These are phyloP conservation scores for Coturnix japonica DNA, from an alignment of 2,113 vertebrate genomes.

Conservation along the genomic window DNA sequence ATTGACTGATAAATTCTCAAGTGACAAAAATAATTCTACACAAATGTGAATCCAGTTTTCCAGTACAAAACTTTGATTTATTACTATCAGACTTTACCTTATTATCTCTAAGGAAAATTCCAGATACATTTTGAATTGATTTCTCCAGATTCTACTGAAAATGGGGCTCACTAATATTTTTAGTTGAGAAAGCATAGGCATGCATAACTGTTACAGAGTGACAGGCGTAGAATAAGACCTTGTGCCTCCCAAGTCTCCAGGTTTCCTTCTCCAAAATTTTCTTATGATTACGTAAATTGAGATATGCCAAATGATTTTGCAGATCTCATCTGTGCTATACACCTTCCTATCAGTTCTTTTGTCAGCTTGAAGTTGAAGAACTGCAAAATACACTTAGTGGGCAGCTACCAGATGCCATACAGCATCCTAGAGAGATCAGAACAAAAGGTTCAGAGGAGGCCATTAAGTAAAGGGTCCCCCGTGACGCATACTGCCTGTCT, in stretches of 20 bases:
- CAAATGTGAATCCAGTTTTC: not conserved
- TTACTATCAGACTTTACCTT: not conserved
- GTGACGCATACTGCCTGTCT: not conserved
- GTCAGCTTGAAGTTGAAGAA: not conserved
- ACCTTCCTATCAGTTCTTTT: not conserved
- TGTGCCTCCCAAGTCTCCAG: not conserved
- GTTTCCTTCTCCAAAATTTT: not conserved
- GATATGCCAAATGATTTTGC: not conserved
- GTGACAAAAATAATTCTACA: not conserved
- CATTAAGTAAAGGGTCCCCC: not conserved
- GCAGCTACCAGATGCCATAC: not conserved
- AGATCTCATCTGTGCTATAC: not conserved
- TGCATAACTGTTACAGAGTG: not conserved
- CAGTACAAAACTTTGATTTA: not conserved
- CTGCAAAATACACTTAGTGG: not conserved
- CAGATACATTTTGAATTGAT: not conserved
- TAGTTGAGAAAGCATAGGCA: not conserved
- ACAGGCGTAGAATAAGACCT: not conserved
- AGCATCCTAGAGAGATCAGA: not conserved
- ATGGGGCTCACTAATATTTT: not conserved
- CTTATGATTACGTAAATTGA: not conserved
- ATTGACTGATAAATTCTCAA: constrained; percentile 7
- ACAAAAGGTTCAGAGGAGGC: not conserved
- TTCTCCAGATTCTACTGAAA: not conserved
- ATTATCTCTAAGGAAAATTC: not conserved